Evolutionary conservation across 2,113 vertebrate genomes (phyloP), one percentile per base, ranked within the genome.

Genomic region (Empidonax traillii): DNA sequence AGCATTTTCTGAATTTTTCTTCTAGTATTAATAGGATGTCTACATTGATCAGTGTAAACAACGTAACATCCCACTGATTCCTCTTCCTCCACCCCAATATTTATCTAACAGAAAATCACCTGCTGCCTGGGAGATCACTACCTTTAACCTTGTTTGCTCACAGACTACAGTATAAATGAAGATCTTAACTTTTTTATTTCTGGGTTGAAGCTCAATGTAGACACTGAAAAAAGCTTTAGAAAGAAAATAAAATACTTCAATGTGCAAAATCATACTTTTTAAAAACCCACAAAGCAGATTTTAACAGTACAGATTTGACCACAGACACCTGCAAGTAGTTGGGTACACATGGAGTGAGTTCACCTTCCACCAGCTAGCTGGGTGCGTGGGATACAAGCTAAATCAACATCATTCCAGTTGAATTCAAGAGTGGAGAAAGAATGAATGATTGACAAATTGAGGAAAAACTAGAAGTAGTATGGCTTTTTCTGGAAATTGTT

Each of bases 1-100:
- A 89, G 12, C 12, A 67, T 74, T 84, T 92, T 61, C 66, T 76
- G 30, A 75, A 39, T 72, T 82, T 82, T 89, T 68, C 20, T 90
- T 35, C 39, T 68, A 31, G 30, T 87, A 51, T 13, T 47, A 69
- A 25, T n/a, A 44, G 39, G 53, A 52, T 37, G 10, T 52, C 92
- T 75, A 47, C 33, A 37, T 6, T n/a, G 5, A 58, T 67, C 47
- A 52, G 4, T 47, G 52, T 46, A 72, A 88, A 56, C 22, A 67
- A 15, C 52, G n/a, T 49, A 91, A 81, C 51, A 41, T 41, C 25
- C 10, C 85, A 84, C 68, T 35, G 16, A 89, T 37, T 80, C 33
- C 21, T 76, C 63, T 80, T 91, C 25, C 33, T 81, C 25, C 55
- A 81, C 27, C 22, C 28, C 31, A 55, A 4, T 81, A 63, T 46